Percentiles rank a stretch among this genome's conserved stretches.
Conservation (phyloP, 2,113 vertebrate genomes). For the Nothoprocta pentlandii region DNA sequence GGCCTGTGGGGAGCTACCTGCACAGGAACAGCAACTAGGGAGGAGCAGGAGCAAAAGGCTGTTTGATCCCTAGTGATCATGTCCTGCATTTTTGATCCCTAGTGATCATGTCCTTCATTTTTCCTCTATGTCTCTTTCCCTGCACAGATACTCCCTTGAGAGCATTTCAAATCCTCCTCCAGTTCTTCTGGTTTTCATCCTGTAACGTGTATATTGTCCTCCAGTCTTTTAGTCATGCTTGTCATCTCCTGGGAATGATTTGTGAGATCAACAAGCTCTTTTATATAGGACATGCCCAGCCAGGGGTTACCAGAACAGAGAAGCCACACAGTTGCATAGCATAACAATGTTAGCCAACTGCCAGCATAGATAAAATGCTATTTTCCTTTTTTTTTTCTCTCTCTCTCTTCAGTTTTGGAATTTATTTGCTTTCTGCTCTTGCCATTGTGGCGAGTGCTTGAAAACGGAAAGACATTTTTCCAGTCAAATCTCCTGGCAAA, state of each 20-base stretch:
- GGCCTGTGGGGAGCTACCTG: not conserved
- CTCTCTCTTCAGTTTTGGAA: slow-evolving; percentile 33
- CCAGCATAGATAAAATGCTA: slow-evolving; percentile 19
- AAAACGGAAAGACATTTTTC: slow-evolving; percentile 57
- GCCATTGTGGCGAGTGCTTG: slow-evolving; percentile 37
- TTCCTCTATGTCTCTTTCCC: not conserved
- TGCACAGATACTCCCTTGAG: not conserved
- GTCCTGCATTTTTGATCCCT: not conserved
- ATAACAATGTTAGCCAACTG: slow-evolving; percentile 18
- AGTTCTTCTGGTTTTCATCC: not conserved
- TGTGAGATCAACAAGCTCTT: slow-evolving; percentile 27
- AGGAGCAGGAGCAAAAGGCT: not conserved
- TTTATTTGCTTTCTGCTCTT: slow-evolving; percentile 57
- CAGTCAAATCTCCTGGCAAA: slow-evolving; percentile 51
- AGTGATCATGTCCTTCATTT: not conserved
- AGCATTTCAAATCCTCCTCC: not conserved
- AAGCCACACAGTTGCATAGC: slow-evolving; percentile 51
- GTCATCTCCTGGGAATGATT: slow-evolving; percentile 48
- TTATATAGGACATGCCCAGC: slow-evolving; percentile 17
- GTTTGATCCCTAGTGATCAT: not conserved
- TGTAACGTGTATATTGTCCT: not conserved
- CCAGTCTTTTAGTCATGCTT: slow-evolving; percentile 30
- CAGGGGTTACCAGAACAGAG: slow-evolving; percentile 65
- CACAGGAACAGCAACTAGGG: not conserved
- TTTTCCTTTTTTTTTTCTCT: not conserved